Evolutionary conservation across 2,888 invertebrate genomes (phyloP).

Genomic region (Leptinotarsa rubiginosa): DNA sequence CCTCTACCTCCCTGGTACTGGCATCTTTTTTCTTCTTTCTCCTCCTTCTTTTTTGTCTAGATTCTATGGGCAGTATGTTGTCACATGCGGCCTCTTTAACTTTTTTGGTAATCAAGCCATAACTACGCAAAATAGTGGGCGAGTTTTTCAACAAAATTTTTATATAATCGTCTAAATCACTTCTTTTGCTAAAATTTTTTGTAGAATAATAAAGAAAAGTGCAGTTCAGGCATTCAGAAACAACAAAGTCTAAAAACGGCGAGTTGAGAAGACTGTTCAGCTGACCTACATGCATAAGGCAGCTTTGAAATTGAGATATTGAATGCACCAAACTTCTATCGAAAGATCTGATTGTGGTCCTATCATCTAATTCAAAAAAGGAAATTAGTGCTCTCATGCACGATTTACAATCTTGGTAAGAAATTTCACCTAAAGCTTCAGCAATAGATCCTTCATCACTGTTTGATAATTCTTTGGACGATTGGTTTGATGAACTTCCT

Average conservation of each 20-base stretch:
- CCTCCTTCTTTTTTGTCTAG: slow-evolving; percentile 24
- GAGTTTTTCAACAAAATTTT: slow-evolving; percentile 45
- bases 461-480: not conserved
- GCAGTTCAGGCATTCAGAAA: slow-evolving; percentile 78
- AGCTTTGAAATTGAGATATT: slow-evolving; percentile 77
- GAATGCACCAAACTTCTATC: slow-evolving; percentile 71
- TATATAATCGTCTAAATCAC: slow-evolving; percentile 51
- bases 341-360: slow-evolving; percentile 70
- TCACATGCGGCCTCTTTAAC: slow-evolving; percentile 24
- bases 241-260: slow-evolving; percentile 70
- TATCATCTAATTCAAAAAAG: slow-evolving; percentile 72
- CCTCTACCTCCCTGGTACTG: slow-evolving; percentile 43
- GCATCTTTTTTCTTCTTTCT: slow-evolving; percentile 45
- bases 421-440: slow-evolving; percentile 67
- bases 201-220: slow-evolving; percentile 82
- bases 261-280: slow-evolving; percentile 75
- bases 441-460: not conserved
- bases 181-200: slow-evolving; percentile 69
- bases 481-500: not conserved
- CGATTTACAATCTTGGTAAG: slow-evolving; percentile 71
- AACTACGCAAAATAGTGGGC: slow-evolving; percentile 33
- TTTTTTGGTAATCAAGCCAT: slow-evolving; percentile 22
- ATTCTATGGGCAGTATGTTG: slow-evolving; percentile 3
- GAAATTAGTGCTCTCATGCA: slow-evolving; percentile 71
- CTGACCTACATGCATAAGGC: slow-evolving; percentile 70